These are phyloP conservation scores for Drosophila willistoni DNA, from an alignment of 1,140 invertebrate species.

Conservation along the genomic window DNA sequence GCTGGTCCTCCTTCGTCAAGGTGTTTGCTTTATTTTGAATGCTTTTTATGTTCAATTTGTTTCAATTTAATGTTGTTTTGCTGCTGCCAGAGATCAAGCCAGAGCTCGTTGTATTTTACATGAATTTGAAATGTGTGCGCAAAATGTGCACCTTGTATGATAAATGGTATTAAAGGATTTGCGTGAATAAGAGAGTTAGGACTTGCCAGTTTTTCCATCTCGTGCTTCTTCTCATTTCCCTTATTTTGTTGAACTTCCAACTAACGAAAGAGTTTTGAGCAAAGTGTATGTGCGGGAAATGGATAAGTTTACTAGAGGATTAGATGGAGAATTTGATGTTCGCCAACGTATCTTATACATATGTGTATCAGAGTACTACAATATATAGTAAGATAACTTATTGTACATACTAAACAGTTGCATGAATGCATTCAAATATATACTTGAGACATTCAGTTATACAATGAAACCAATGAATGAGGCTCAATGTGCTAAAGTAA, in stretches of 20 bases:
- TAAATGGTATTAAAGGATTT: conserved; percentile 80
- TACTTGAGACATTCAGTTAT: too few species aligned
- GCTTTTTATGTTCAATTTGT: conserved; percentile 81
- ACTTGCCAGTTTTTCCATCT: conserved; percentile 31
- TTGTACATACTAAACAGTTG: too few species aligned
- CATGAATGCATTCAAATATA: too few species aligned
- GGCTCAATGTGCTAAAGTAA: too few species aligned
- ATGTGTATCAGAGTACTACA: too few species aligned
- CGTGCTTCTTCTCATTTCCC: neutral
- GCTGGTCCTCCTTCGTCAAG: conserved; percentile 38
- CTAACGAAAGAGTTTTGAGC: conserved; percentile 4
- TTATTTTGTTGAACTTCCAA: neutral
- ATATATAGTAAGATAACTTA: neutral
- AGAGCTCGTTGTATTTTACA: conserved; percentile 70
- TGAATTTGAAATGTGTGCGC: conserved; percentile 63
- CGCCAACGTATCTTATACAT: neutral
- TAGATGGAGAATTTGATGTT: conserved; percentile 9
- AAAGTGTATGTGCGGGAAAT: neutral
- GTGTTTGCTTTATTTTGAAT: conserved; percentile 81
- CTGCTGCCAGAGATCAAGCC: conserved; percentile 63
- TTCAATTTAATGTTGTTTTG: conserved; percentile 81
- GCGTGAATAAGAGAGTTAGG: conserved; percentile 67
- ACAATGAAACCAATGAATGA: too few species aligned
- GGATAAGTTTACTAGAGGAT: conserved; percentile 13
- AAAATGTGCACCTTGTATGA: conserved; percentile 55